These are phyloP conservation scores for Myxocyprinus asiaticus DNA, from an alignment of 2,113 vertebrate genomes.

Conservation along the genomic window DNA sequence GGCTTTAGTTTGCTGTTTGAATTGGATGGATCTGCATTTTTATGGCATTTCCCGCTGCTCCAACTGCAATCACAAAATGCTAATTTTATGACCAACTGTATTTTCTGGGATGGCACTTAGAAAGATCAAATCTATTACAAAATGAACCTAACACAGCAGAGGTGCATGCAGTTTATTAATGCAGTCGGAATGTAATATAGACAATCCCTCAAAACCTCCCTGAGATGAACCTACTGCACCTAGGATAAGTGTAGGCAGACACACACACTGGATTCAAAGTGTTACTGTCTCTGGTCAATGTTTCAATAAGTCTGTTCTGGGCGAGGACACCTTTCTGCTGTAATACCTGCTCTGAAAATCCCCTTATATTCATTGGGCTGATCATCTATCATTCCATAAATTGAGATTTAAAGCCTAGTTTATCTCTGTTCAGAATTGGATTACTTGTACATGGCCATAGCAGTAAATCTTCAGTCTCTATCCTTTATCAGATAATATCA, in stretches of 20 bases:
- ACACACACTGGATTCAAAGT: slow-evolving; percentile 20
- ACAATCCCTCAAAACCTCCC: slow-evolving; percentile 47
- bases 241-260: background rate
- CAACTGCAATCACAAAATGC: slow-evolving; percentile 51
- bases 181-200: slow-evolving; percentile 45
- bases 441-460: slow-evolving; percentile 42
- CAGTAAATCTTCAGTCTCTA: slow-evolving; percentile 27
- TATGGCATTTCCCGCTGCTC: slow-evolving; percentile 57
- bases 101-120: slow-evolving; percentile 53
- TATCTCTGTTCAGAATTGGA: slow-evolving; percentile 47
- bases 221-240: slow-evolving; percentile 37
- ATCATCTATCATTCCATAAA: slow-evolving; percentile 55
- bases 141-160: slow-evolving; percentile 51
- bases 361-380: slow-evolving; percentile 55
- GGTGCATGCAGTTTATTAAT: slow-evolving; percentile 54
- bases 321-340: slow-evolving; percentile 42
- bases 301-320: slow-evolving; percentile 44
- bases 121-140: slow-evolving; percentile 57
- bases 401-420: slow-evolving; percentile 56
- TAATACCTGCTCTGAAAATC: slow-evolving; percentile 55
- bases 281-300: slow-evolving; percentile 51
- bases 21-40: slow-evolving; percentile 46
- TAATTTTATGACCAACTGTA: slow-evolving; percentile 59
- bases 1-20: slow-evolving; percentile 46
- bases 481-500: slow-evolving; percentile 42